These are phyloP conservation scores for Eclectus roratus DNA, from an alignment of 2,113 vertebrate species.

Conservation along the genomic window DNA sequence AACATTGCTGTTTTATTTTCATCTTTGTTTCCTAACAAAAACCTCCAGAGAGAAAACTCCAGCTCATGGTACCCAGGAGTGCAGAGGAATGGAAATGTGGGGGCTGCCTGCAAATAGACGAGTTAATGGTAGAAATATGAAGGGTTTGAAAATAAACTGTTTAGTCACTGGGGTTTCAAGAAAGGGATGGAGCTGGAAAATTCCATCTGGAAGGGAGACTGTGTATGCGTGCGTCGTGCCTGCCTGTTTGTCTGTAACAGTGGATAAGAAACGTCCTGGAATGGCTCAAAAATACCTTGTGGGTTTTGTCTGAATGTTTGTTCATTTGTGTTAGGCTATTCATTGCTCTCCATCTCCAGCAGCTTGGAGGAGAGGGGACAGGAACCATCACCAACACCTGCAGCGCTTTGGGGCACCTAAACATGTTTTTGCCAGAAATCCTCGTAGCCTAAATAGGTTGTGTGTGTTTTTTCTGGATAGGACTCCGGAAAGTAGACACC, in stretches of 20 bases:
- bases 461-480: slow-evolving; percentile 61
- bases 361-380: slow-evolving; percentile 34
- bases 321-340: background rate
- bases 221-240: background rate
- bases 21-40: slow-evolving; percentile 56
- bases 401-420: slow-evolving; percentile 44
- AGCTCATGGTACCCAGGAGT: slow-evolving; percentile 40
- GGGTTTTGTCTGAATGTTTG: slow-evolving; percentile 46
- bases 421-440: slow-evolving; percentile 63
- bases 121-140: slow-evolving; percentile 60
- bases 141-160: slow-evolving; percentile 41
- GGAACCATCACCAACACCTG: slow-evolving; percentile 60
- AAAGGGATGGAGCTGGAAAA: slow-evolving; percentile 65
- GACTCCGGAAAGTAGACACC: slow-evolving; percentile 54
- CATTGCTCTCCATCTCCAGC: slow-evolving; percentile 45
- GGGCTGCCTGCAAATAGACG: slow-evolving; percentile 41
- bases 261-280: slow-evolving; percentile 63
- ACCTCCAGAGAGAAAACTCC: slow-evolving; percentile 44
- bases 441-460: slow-evolving; percentile 1
- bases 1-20: slow-evolving; percentile 39
- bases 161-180: slow-evolving; percentile 48
- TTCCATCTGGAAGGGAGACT: slow-evolving; percentile 54
- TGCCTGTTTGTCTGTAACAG: slow-evolving; percentile 61
- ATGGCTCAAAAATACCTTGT: slow-evolving; percentile 65
- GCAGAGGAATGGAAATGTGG: background rate